A percentile compares a stretch with the other conserved stretches of the same genome.
Conservation (phyloP, 2,888 invertebrate genomes). For the Nomada flava region DNA sequence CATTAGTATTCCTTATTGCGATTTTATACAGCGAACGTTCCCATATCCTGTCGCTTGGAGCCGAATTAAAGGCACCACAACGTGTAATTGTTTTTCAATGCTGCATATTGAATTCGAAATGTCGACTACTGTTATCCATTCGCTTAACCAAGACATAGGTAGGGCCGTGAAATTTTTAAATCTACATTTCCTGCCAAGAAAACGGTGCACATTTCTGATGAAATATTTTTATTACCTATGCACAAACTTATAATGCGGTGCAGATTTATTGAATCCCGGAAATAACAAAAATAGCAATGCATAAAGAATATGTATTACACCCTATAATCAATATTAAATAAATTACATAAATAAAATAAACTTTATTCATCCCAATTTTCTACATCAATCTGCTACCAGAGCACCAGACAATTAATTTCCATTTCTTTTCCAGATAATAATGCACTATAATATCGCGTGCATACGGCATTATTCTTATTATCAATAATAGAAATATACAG, state of each 20-base stretch:
- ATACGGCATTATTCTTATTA: not conserved
- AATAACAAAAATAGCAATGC: no score
- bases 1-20: conserved; percentile 73
- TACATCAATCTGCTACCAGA: no score
- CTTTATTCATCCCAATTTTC: no score
- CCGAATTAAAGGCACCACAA: conserved; percentile 61
- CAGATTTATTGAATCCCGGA: not conserved
- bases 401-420: no score
- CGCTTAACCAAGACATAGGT: conserved; percentile 17
- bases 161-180: conserved; percentile 1
- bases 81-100: conserved; percentile 75
- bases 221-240: not conserved
- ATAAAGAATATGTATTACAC: no score
- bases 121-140: conserved; percentile 2
- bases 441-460: not conserved
- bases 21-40: conserved; percentile 72
- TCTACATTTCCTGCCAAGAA: not conserved
- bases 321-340: no score
- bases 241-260: not conserved
- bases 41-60: conserved; percentile 43
- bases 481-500: not conserved
- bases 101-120: conserved; percentile 73
- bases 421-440: not conserved
- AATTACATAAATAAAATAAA: no score
- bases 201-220: not conserved